phyloP scores from a whole-genome alignment of 2,888 invertebrate genomes.

The Tenthredo amoena region DNA sequence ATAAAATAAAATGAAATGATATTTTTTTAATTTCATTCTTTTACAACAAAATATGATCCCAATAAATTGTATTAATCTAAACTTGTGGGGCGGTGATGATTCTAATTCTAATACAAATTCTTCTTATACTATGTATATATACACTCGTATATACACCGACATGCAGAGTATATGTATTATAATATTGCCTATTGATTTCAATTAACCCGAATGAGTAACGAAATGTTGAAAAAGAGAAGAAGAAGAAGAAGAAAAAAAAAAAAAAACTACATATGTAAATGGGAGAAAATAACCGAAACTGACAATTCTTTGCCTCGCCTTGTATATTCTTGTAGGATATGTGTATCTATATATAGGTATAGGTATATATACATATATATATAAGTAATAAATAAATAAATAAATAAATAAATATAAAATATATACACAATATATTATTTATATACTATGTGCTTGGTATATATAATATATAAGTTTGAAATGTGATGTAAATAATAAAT shows the following conservation, averaged over 20 bases:
- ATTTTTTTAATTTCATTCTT: neutral
- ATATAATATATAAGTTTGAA: neutral
- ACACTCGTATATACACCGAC: neutral
- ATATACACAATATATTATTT: neutral
- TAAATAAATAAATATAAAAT: neutral
- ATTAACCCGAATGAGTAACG: neutral
- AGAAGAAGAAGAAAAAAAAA: neutral
- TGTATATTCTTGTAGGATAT: slow-evolving; percentile 69
- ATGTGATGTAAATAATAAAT: slow-evolving; percentile 27
- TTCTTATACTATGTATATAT: neutral
- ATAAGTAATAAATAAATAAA: too few species aligned
- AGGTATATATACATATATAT: neutral
- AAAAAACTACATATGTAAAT: neutral
- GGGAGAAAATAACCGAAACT: neutral
- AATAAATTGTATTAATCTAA: neutral
- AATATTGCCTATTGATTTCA: neutral
- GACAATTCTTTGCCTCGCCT: slow-evolving; percentile 29
- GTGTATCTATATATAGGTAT: slow-evolving; percentile 34
- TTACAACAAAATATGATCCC: neutral
- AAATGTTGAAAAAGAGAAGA: neutral
- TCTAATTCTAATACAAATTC: neutral
- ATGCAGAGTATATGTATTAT: neutral
- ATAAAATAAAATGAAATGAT: too few species aligned
- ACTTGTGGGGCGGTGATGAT: neutral
- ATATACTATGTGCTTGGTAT: neutral